phyloP scores from a whole-genome alignment of 1,140 invertebrate species.

The Latrodectus geometricus region DNA sequence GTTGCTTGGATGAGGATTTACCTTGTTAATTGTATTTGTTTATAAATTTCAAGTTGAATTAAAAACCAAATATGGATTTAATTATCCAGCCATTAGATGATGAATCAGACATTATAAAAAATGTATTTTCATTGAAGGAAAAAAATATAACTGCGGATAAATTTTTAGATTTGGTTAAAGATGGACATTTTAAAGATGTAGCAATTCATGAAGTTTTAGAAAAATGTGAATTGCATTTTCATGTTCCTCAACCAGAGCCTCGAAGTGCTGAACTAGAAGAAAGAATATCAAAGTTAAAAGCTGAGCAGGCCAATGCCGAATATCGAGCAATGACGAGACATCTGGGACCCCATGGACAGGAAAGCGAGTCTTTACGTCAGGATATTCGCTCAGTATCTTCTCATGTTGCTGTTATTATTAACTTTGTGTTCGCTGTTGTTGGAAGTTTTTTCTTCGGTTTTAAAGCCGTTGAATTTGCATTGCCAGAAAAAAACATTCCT shows the following conservation, averaged over 20 bases:
- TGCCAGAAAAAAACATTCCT: conserved; percentile 58
- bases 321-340: conserved; percentile 37
- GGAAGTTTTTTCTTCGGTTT: conserved; percentile 62
- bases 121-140: too few relatives aligned
- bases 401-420: conserved; percentile 60
- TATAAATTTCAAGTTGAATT: too few relatives aligned
- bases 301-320: conserved; percentile 45
- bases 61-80: not conserved
- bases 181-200: not conserved
- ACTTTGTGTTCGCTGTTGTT: conserved; percentile 60
- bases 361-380: not conserved
- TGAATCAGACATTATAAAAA: not conserved
- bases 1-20: too few relatives aligned
- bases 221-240: not conserved
- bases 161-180: not conserved
- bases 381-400: conserved; percentile 30
- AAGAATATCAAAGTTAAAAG: conserved; percentile 43
- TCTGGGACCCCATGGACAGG: not conserved
- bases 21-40: too few relatives aligned
- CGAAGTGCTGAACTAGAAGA: conserved; percentile 53
- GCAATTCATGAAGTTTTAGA: not conserved
- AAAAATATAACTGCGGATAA: too few relatives aligned
- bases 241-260: not conserved
- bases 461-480: conserved; percentile 63
- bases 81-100: not conserved